These are phyloP conservation scores for Neodiprion lecontei DNA, from an alignment of 1,140 invertebrate species.

Conservation along the genomic window DNA sequence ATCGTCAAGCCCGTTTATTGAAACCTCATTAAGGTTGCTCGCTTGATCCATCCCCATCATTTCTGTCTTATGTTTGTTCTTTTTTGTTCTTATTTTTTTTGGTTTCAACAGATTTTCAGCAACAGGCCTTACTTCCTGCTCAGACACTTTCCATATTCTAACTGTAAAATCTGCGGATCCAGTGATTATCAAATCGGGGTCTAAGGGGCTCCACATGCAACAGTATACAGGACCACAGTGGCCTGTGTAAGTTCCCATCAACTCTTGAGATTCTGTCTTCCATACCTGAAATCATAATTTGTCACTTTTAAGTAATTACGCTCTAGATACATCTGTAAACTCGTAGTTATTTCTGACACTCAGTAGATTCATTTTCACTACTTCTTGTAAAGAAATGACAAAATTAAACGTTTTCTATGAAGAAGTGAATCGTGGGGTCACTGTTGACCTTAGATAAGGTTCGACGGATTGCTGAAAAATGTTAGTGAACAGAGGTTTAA, in stretches of 20 bases:
- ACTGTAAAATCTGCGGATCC: conserved; percentile 68
- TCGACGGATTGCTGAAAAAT: too few relatives aligned
- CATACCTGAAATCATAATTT: conserved; percentile 67
- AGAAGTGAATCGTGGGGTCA: too few relatives aligned
- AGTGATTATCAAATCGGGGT: conserved; percentile 68
- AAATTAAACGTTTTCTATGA: too few relatives aligned
- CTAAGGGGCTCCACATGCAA: conserved; percentile 71
- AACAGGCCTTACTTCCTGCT: conserved; percentile 39
- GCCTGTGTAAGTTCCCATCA: conserved; percentile 64
- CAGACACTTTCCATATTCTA: conserved; percentile 64
- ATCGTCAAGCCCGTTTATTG: background rate
- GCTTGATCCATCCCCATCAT: background rate
- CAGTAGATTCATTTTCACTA: too few relatives aligned
- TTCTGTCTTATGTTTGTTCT: conserved; percentile 30
- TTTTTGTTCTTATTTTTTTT: conserved; percentile 34
- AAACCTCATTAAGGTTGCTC: background rate
- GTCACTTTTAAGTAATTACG: background rate
- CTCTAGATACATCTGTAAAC: too few relatives aligned
- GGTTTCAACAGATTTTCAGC: conserved; percentile 21
- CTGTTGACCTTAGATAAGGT: too few relatives aligned
- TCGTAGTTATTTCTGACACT: too few relatives aligned
- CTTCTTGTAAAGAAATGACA: too few relatives aligned
- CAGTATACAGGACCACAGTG: conserved; percentile 64
- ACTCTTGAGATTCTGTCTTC: conserved; percentile 67
- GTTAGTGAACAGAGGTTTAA: too few relatives aligned